These are phyloP conservation scores for Euura lappo DNA, from an alignment of 1,140 invertebrate genomes.

Conservation along the genomic window DNA sequence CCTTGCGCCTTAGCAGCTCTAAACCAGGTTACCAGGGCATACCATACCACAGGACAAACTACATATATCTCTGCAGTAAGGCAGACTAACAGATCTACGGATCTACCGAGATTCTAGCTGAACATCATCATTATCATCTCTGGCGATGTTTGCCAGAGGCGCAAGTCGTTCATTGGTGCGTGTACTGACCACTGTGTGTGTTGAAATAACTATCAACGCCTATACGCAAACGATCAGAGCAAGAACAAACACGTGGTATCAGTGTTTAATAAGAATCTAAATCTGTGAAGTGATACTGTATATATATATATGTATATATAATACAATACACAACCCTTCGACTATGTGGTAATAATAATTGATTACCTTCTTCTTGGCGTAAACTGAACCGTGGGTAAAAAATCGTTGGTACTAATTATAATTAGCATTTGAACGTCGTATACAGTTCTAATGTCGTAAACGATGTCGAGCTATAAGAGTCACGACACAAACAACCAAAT, in stretches of 20 bases:
- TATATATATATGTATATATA: neutral
- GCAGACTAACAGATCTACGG: too few species aligned
- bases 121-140: neutral
- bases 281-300: neutral
- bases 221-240: too few species aligned
- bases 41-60: neutral
- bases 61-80: too few species aligned
- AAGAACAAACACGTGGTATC: too few species aligned
- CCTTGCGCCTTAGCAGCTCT: neutral
- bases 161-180: neutral
- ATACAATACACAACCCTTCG: neutral
- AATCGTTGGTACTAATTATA: neutral
- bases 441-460: too few species aligned
- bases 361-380: neutral
- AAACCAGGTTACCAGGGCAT: slow-evolving; percentile 1
- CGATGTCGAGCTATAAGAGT: too few species aligned
- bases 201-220: neutral
- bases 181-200: neutral
- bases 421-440: neutral
- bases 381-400: neutral
- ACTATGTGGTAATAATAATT: neutral
- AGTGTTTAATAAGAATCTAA: neutral
- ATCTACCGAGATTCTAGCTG: neutral
- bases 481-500: too few species aligned
- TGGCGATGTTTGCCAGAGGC: neutral